Evolutionary conservation across 2,113 vertebrate species (phyloP).

Genomic region (Melanotaenia duboulayi): DNA sequence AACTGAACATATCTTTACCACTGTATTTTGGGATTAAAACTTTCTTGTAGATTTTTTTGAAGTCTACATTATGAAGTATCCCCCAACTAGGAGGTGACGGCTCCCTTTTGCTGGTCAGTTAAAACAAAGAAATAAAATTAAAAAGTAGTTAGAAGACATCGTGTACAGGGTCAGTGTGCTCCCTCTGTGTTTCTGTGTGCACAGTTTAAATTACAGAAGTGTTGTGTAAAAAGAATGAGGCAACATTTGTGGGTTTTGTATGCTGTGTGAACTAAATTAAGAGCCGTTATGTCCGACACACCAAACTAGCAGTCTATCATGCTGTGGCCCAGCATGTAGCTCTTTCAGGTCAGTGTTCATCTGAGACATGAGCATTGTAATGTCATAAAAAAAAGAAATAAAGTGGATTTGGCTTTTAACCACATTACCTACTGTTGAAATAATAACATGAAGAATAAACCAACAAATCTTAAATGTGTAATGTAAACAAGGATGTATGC

Average conservation of each 20-base stretch:
- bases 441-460: neutral
- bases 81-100: neutral
- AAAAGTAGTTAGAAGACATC: constrained; percentile 1
- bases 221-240: constrained; percentile 58
- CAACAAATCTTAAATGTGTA: no score
- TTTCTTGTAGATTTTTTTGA: neutral
- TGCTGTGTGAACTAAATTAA: constrained; percentile 24
- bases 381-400: no score
- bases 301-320: neutral
- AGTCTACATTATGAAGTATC: no score
- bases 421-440: constrained; percentile 52
- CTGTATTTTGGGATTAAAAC: neutral
- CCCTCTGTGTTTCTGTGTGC: constrained; percentile 17
- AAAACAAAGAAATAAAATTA: neutral
- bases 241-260: constrained; percentile 50
- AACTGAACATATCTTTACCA: neutral
- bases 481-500: no score
- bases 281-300: constrained; percentile 17
- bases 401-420: neutral
- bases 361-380: neutral
- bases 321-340: neutral
- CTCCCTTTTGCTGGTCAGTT: neutral
- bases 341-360: neutral
- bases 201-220: constrained; percentile 22
- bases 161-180: neutral